Base-by-base conservation (phyloP, 1,140 invertebrate species). In the Leptonema lineaticorne region DNA sequence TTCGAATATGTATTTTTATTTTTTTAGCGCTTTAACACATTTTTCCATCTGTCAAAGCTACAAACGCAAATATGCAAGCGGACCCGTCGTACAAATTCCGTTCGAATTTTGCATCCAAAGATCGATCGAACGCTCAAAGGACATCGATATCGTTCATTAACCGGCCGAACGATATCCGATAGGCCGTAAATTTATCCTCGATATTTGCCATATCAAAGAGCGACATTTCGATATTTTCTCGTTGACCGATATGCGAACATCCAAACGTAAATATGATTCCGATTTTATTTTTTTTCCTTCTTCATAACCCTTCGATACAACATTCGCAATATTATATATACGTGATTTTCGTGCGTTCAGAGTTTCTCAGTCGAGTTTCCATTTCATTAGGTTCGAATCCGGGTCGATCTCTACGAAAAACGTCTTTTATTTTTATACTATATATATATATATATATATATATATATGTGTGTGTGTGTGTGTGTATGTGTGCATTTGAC, bases 221-320 rank as follows among this genome's bases (percentile, higher is more conserved):
- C 22, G 50, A 53, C 27, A 53, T 53, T 53, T 53, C 50, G 50
- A 53, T 53, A 53, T 53, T 53, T 50, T 20, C 46, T 50, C 18
- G 46, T 8, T 20, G 24, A 50, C 50, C 50, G 50, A 18, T 26
- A 2, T 53, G 22, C 50, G 20, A 53, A 11, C 16, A 16, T 41
- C 2, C 9, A 11, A 14, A 41, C 16, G 37, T 41, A 11, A n/a
- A n/a, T n/a, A n/a, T n/a, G n/a, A n/a, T n/a, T n/a, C n/a, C n/a
- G n/a, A n/a, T n/a, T n/a, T n/a, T n/a, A n/a, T n/a, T n/a, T n/a
- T n/a, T n/a, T n/a, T n/a, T n/a, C n/a, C n/a, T n/a, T n/a, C n/a
- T n/a, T n/a, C n/a, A n/a, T n/a, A n/a, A n/a, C n/a, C n/a, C n/a
- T n/a, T n/a, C n/a, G n/a, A n/a, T n/a, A n/a, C n/a, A n/a, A n/a